Evolutionary conservation across 1,140 invertebrate genomes (phyloP).

Genomic region (Drosophila quadrilineata): DNA sequence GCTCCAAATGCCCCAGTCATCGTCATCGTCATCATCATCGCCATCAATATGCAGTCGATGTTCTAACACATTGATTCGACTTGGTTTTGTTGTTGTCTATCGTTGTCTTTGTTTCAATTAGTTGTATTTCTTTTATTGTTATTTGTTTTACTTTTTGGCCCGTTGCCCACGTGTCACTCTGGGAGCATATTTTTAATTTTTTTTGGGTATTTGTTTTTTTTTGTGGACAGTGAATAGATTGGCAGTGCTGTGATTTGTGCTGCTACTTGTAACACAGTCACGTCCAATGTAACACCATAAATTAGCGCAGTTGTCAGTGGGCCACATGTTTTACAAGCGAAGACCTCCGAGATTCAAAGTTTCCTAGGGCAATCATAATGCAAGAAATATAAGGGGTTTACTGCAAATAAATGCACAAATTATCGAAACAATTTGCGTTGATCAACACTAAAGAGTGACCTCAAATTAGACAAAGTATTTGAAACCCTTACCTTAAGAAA

Average conservation of each 20-base stretch:
- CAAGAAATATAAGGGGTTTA: slow-evolving; percentile 38
- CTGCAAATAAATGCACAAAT: slow-evolving; percentile 26
- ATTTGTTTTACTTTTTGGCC: slow-evolving; percentile 22
- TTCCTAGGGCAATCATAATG: slow-evolving; percentile 8
- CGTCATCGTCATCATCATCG: slow-evolving; percentile 40
- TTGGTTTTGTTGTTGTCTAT: slow-evolving; percentile 1
- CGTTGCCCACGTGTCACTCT: slow-evolving; percentile 32
- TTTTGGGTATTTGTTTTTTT: slow-evolving; percentile 8
- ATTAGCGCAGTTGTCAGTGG: slow-evolving; percentile 41
- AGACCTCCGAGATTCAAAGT: neutral
- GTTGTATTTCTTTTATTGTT: neutral
- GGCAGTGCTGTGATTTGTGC: slow-evolving; percentile 4
- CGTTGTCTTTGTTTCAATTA: no score
- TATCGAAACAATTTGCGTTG: neutral
- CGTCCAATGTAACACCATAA: slow-evolving; percentile 59
- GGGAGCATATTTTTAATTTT: neutral
- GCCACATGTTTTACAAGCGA: slow-evolving; percentile 10
- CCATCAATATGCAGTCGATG: slow-evolving; percentile 68
- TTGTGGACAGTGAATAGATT: slow-evolving; percentile 36
- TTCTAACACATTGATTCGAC: slow-evolving; percentile 48
- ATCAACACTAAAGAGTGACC: no score
- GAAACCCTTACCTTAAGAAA: no score
- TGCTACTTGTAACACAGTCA: slow-evolving; percentile 51
- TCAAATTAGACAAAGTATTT: no score
- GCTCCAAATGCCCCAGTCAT: neutral